phyloP scores from a whole-genome alignment of 2,797 vertebrate genomes.

The Protonibea diacanthus region DNA sequence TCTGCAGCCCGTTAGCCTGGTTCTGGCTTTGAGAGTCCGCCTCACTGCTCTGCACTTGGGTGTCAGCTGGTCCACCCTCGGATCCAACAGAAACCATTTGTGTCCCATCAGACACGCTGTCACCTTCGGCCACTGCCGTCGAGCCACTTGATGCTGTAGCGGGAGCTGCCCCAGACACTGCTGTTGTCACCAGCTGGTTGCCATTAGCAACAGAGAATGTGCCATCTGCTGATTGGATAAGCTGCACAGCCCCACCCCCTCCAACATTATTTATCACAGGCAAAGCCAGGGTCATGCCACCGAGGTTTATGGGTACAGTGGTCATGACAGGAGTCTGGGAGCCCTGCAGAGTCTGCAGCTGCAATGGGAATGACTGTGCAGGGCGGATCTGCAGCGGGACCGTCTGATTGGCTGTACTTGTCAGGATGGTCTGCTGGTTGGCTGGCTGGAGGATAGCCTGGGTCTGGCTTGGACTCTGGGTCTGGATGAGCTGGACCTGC shows the following conservation, averaged over 20 bases:
- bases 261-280: slow-evolving; percentile 95
- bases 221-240: slow-evolving; percentile 91
- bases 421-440: slow-evolving; percentile 89
- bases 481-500: slow-evolving; percentile 96
- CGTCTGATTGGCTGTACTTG: slow-evolving; percentile 93
- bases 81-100: slow-evolving; percentile 85
- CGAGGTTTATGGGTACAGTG: slow-evolving; percentile 96
- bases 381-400: slow-evolving; percentile 96
- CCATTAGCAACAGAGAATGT: slow-evolving; percentile 94
- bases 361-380: slow-evolving; percentile 95
- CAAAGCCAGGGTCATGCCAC: slow-evolving; percentile 95
- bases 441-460: slow-evolving; percentile 90
- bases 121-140: slow-evolving; percentile 85
- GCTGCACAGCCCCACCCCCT: slow-evolving; percentile 91
- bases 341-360: slow-evolving; percentile 95
- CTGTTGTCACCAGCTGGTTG: slow-evolving; percentile 90
- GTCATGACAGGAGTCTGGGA: slow-evolving; percentile 95
- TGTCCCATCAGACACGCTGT: slow-evolving; percentile 87
- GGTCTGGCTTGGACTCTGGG: slow-evolving; percentile 87
- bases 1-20: slow-evolving; percentile 95
- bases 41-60: slow-evolving; percentile 85
- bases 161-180: slow-evolving; percentile 86
- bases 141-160: slow-evolving; percentile 87
- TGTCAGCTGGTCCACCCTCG: slow-evolving; percentile 77
- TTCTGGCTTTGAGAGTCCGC: slow-evolving; percentile 86